These are phyloP conservation scores for Watsonalla cultraria DNA, from an alignment of 2,888 invertebrate species.

Conservation along the genomic window DNA sequence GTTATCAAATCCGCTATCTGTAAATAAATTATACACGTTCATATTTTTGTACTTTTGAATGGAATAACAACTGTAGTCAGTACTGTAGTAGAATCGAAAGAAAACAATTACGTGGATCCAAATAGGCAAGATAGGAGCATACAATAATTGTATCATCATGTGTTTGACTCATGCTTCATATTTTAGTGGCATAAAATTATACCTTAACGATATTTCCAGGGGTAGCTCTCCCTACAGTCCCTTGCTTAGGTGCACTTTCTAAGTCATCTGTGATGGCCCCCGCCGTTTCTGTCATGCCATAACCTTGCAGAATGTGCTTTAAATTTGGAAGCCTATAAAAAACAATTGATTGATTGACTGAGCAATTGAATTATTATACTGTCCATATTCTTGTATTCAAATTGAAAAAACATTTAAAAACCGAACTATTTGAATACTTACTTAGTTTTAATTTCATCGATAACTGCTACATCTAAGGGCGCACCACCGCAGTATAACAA, in stretches of 20 bases:
- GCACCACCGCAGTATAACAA: slow-evolving; percentile 48
- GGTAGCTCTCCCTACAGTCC: slow-evolving; percentile 48
- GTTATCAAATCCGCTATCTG: slow-evolving; percentile 52
- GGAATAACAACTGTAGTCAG: too few species aligned
- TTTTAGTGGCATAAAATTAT: background rate
- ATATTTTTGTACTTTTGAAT: background rate
- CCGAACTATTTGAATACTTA: slow-evolving; percentile 13
- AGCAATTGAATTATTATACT: too few species aligned
- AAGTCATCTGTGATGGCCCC: slow-evolving; percentile 43
- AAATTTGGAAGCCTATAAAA: slow-evolving; percentile 35
- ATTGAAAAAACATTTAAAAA: background rate
- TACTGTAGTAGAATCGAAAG: too few species aligned
- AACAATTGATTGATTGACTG: background rate
- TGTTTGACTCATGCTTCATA: too few species aligned
- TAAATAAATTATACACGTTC: slow-evolving; percentile 11
- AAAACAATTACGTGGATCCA: too few species aligned
- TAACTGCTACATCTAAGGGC: slow-evolving; percentile 35
- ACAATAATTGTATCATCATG: too few species aligned
- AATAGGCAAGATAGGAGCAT: too few species aligned
- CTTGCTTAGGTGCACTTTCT: slow-evolving; percentile 28
- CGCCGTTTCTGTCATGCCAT: slow-evolving; percentile 57
- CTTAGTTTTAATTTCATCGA: slow-evolving; percentile 37
- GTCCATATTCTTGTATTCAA: too few species aligned
- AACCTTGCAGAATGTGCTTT: slow-evolving; percentile 45
- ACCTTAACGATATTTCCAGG: slow-evolving; percentile 41